A percentile compares a stretch with the other conserved stretches of the same genome.
Evolutionary conservation across 2,113 vertebrate genomes (phyloP).

Genomic region (Nibea albiflora): DNA sequence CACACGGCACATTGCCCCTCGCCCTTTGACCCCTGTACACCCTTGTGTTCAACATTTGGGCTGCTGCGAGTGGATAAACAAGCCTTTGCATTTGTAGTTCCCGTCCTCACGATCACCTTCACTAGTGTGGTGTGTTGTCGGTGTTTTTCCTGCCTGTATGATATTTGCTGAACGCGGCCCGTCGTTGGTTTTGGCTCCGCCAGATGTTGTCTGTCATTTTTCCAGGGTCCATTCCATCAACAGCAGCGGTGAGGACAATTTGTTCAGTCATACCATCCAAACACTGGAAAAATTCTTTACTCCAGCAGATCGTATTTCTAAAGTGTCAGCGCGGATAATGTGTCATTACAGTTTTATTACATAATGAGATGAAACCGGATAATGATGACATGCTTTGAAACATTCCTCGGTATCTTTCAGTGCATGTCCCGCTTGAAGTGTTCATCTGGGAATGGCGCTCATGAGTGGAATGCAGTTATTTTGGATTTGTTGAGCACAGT

Average conservation of each 20-base stretch:
- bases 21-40: conserved; percentile 8
- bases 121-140: not conserved
- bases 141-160: not conserved
- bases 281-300: conserved; percentile 9
- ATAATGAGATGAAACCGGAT: not conserved
- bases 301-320: not conserved
- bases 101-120: conserved; percentile 18
- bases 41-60: not conserved
- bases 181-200: conserved; percentile 19
- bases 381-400: not conserved
- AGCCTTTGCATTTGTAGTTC: conserved; percentile 20
- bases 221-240: not conserved
- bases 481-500: conserved; percentile 41
- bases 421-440: not conserved
- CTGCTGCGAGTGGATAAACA: not conserved
- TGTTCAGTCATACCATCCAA: not conserved
- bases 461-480: conserved; percentile 64
- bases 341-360: conserved; percentile 12
- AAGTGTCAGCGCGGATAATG: not conserved
- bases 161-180: conserved; percentile 26
- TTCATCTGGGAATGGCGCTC: conserved; percentile 31
- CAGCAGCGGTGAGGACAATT: conserved; percentile 4
- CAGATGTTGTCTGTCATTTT: conserved; percentile 17
- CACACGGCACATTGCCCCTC: not conserved
- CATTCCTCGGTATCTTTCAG: not conserved